Base-by-base conservation (phyloP, 2,113 vertebrate species). In the Spea bombifrons region DNA sequence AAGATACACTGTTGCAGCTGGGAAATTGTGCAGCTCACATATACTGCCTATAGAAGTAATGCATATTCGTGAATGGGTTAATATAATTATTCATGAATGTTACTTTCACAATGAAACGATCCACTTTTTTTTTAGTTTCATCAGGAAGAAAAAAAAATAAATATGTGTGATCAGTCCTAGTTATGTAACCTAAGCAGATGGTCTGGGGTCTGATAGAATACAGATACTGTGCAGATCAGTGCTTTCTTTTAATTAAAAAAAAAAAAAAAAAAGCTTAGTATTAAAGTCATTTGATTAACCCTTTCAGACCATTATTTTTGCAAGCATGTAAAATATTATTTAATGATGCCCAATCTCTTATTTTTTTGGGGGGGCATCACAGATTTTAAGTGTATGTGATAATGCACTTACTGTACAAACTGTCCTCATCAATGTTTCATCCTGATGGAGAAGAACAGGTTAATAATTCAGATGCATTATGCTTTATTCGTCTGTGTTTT, bases 381-480 rank as follows among this genome's bases (percentile, higher is more conserved):
- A 30, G 1, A 52, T 83, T 82, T 82, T 61, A 59, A 79, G 82
- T 86, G 75, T 82, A 72, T 69, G 76, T 81, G 74, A 84, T 81
- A 84, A 82, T 86, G 83, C 84, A 82, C 81, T 89, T 84, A 69
- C 61, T 64, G 65, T 79, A 73, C 71, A 80, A 84, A 84, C 84
- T 84, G 82, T 71, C 73, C 76, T 83, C 73, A 81, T 86, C 71
- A 83, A 71, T 86, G 81, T 86, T 86, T 87, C 73, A 87, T 83
- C 84, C 59, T 57, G 49, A 46, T 81, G 74, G 83, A 83, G 83
- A 72, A 85, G 83, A 83, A 1, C 4, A 65, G 80, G 81, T 85
- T 84, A 87, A 84, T 84, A 84, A 84, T 88, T 85, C 77, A 88
- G 76, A 81, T 68, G 9, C 78, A 81, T 73, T 78, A 83, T 80